Percentiles rank a stretch among this genome's conserved stretches.
Evolutionary conservation across 1,140 invertebrate species (phyloP).

Genomic region (Zelostemma sp.): DNA sequence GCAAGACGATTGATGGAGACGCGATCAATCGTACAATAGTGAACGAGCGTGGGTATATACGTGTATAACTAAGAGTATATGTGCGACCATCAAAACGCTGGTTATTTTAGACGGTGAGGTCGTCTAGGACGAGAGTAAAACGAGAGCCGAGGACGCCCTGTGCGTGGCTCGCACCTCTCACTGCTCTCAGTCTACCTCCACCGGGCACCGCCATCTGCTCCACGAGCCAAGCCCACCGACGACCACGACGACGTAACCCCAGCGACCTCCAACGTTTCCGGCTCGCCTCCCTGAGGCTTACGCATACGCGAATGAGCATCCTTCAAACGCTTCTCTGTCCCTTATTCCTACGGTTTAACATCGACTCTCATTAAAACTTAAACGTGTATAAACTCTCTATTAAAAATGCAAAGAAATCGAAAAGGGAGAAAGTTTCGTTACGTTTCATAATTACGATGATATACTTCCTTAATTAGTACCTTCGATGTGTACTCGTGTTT

Average conservation of each 20-base stretch:
- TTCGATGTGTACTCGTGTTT: too few relatives aligned
- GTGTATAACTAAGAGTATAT: too few relatives aligned
- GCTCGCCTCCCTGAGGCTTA: constrained; percentile 49
- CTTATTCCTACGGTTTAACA: too few relatives aligned
- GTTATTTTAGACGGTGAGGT: constrained; percentile 66
- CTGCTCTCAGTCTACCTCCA: constrained; percentile 36
- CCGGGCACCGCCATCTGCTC: constrained; percentile 35
- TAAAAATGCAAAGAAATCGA: not conserved
- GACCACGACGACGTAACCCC: constrained; percentile 51
- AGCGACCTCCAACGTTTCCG: constrained; percentile 62
- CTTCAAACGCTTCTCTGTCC: constrained; percentile 14
- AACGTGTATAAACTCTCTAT: not conserved
- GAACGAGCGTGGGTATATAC: constrained; percentile 37
- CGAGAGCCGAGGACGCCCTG: constrained; percentile 61
- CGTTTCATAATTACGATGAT: too few relatives aligned
- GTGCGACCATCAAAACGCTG: constrained; percentile 52
- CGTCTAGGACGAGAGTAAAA: constrained; percentile 65
- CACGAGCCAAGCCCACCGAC: constrained; percentile 46
- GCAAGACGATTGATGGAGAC: constrained; percentile 26
- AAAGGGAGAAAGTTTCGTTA: not conserved
- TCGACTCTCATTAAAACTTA: not conserved
- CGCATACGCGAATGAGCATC: constrained; percentile 19
- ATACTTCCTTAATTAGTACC: too few relatives aligned
- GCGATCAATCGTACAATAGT: constrained; percentile 43
- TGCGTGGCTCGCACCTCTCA: constrained; percentile 44